Conservation (phyloP, 1,140 invertebrate genomes). For the Ctenoplectra terminalis region DNA sequence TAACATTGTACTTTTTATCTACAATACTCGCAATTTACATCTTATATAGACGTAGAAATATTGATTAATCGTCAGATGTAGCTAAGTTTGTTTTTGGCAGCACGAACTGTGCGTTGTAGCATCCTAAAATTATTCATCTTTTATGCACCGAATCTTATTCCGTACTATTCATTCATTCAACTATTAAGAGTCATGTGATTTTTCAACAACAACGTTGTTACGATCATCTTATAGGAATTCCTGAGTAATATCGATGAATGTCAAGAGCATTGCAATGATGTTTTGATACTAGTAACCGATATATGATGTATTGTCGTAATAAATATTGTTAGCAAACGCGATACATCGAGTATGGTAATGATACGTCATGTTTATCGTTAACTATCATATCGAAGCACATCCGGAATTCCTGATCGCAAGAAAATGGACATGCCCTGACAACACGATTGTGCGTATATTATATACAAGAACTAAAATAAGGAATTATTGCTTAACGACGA, state of each 20-base stretch:
- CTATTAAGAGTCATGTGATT: neutral
- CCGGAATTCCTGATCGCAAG: slow-evolving; percentile 14
- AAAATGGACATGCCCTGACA: slow-evolving; percentile 25
- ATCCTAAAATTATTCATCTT: slow-evolving; percentile 13
- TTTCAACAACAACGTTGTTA: neutral
- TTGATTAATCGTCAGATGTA: slow-evolving; percentile 44
- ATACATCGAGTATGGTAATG: slow-evolving; percentile 47
- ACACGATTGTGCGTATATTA: slow-evolving; percentile 47
- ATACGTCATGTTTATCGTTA: slow-evolving; percentile 23
- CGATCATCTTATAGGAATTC: slow-evolving; percentile 21
- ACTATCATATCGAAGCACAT: neutral
- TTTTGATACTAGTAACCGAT: slow-evolving; percentile 12
- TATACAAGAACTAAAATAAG: slow-evolving; percentile 56
- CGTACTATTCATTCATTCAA: neutral
- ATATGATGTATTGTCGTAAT: slow-evolving; percentile 59
- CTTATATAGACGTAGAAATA: slow-evolving; percentile 47
- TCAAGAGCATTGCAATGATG: slow-evolving; percentile 35
- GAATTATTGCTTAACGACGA: slow-evolving; percentile 60
- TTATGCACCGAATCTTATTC: slow-evolving; percentile 15
- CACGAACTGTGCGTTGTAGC: slow-evolving; percentile 67
- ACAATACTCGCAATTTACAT: slow-evolving; percentile 60
- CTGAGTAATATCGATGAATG: slow-evolving; percentile 37
- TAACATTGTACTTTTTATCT: slow-evolving; percentile 72
- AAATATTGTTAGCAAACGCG: slow-evolving; percentile 62
- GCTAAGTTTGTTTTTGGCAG: slow-evolving; percentile 68